Conservation (phyloP, 2,113 vertebrate species). For the Rhinolophus sinicus region DNA sequence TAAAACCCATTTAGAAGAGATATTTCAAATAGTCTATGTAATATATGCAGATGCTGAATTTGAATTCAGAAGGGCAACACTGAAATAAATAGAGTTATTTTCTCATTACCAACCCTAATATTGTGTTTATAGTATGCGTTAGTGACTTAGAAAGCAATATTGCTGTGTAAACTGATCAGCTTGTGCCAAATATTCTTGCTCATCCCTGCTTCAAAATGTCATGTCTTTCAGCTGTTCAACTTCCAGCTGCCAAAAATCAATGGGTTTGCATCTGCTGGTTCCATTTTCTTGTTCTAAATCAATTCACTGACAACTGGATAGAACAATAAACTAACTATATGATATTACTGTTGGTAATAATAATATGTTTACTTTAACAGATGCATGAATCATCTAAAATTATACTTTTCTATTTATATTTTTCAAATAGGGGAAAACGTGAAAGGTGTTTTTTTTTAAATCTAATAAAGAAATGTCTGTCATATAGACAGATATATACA, state of each 20-base stretch:
- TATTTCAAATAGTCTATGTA: not conserved
- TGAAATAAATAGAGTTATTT: not conserved
- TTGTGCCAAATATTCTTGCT: conserved; percentile 63
- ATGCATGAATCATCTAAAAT: not conserved
- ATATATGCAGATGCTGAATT: not conserved
- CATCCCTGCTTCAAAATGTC: conserved; percentile 41
- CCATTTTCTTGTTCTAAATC: conserved; percentile 61
- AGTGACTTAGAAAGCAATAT: not conserved
- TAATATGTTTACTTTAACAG: not conserved
- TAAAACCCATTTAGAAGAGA: conserved; percentile 14
- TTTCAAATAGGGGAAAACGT: not conserved
- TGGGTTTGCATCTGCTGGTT: conserved; percentile 66
- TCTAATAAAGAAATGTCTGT: not conserved
- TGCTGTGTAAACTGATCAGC: not conserved
- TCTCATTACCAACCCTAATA: not conserved
- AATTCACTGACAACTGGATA: conserved; percentile 34
- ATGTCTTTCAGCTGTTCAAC: conserved; percentile 67
- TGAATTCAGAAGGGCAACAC: not conserved
- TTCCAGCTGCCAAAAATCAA: conserved; percentile 76
- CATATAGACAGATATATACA: not conserved
- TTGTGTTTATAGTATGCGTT: not conserved
- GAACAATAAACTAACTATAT: conserved; percentile 46
- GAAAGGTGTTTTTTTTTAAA: not conserved
- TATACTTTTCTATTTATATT: not conserved
- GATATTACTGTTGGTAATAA: not conserved